Base-by-base conservation (phyloP, 2,888 invertebrate genomes). In the Strigamia maritima region DNA sequence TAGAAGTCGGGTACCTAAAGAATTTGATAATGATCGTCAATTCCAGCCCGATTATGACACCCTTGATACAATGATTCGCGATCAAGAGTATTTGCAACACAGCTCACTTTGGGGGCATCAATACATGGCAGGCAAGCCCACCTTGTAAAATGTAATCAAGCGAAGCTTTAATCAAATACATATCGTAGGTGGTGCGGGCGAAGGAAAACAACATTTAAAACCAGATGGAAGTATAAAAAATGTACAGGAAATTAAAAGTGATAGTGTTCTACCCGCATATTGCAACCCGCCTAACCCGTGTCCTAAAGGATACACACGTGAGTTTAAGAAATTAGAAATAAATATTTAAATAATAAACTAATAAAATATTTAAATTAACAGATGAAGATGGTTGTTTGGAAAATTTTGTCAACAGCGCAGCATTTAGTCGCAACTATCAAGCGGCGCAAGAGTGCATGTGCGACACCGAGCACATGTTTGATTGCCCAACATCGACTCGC, bases 261-360 rank as follows among this genome's bases (percentile, higher is more conserved):
- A 98, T 85, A 93, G 94, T 12, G 92, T 93, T 16, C 88, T 99
- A 80, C 98, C 98, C 0, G 97, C 98, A 24, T 99, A 99, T 87
- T 99, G 99, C 86, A 97, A 98, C 86, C 99, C 99, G 0, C 98
- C 98, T 1, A 99, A 99, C 87, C 99, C 99, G 0, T 99, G 99
- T 85, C 99, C 98, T 1, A 91, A 94, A 80, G 98, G 97, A 82
- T 97, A 94, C 85, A 90, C 91, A 81, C 92, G 94, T 93, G 87
- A 74, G 74, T 74, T 31, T 14, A 4, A 14, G n/a, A 24, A 74
- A n/a, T 6, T 24, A 1, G 35, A 40, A 76, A 16, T 3, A 16
- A 76, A 44, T 14, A 16, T 24, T 8, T 22, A 12, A 12, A 65
- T 6, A n/a, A n/a, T n/a, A n/a, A n/a, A n/a, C n/a, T n/a, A n/a